These are phyloP conservation scores for Charaxes varanes DNA, from an alignment of 1,140 invertebrate species.

Conservation along the genomic window DNA sequence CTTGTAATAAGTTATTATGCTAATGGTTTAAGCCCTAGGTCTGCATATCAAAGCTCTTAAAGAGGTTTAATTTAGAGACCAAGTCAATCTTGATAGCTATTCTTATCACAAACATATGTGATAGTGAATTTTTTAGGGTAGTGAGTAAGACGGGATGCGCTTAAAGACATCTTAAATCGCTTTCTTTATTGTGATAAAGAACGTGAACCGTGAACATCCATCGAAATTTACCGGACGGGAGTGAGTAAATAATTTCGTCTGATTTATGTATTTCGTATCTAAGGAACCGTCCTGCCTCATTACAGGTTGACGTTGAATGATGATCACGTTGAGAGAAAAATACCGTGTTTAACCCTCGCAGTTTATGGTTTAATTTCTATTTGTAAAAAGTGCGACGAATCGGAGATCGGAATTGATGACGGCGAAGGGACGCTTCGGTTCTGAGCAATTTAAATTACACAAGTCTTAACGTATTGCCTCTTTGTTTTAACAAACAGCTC, in stretches of 20 bases:
- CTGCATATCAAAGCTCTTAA: no score
- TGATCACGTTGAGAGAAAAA: conserved; percentile 47
- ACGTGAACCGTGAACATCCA: conserved; percentile 12
- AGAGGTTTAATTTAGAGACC: no score
- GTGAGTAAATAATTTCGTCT: conserved; percentile 54
- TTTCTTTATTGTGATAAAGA: conserved; percentile 11
- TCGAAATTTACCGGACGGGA: conserved; percentile 33
- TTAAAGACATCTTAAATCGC: conserved; percentile 15
- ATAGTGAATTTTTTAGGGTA: no score
- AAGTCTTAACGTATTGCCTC: no score
- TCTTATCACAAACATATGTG: no score
- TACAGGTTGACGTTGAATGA: conserved; percentile 60
- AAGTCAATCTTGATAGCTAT: no score
- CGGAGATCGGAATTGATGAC: conserved; percentile 17
- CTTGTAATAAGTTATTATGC: no score
- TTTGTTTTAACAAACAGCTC: no score
- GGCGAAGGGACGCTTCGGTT: conserved; percentile 3
- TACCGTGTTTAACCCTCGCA: conserved; percentile 42
- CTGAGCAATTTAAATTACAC: conserved; percentile 16
- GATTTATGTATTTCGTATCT: conserved; percentile 54
- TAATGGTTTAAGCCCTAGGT: no score
- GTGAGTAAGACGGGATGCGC: conserved; percentile 3
- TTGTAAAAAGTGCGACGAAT: conserved; percentile 36
- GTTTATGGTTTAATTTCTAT: conserved; percentile 55
- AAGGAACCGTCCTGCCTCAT: conserved; percentile 53